These are phyloP conservation scores for Tubulanus polymorphus DNA, from an alignment of 2,888 invertebrate genomes.

Conservation along the genomic window DNA sequence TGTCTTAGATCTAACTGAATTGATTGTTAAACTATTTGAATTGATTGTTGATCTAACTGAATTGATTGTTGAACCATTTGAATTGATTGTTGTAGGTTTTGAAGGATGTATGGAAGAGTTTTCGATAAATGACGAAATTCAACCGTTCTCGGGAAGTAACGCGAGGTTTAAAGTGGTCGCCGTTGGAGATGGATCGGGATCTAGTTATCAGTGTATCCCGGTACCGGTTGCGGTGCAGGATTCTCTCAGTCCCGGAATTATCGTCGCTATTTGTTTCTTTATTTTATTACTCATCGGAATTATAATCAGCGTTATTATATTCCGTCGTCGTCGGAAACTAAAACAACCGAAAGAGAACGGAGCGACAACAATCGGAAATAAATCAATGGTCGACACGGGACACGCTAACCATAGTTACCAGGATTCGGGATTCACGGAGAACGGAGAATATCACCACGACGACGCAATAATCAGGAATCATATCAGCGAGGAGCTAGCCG, in stretches of 20 bases:
- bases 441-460: slow-evolving; percentile 34
- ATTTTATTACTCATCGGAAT: slow-evolving; percentile 60
- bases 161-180: slow-evolving; percentile 39
- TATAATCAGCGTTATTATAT: slow-evolving; percentile 69
- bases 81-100: slow-evolving; percentile 59
- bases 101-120: slow-evolving; percentile 88
- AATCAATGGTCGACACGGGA: slow-evolving; percentile 18
- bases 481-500: slow-evolving; percentile 78
- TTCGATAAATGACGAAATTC: slow-evolving; percentile 80
- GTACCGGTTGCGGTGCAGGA: slow-evolving; percentile 71
- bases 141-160: slow-evolving; percentile 84
- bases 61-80: slow-evolving; percentile 1
- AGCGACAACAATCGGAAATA: slow-evolving; percentile 16
- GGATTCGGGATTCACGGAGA: slow-evolving; percentile 38
- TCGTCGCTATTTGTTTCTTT: slow-evolving; percentile 90
- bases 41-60: neutral
- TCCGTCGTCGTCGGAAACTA: slow-evolving; percentile 81
- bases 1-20: neutral
- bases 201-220: slow-evolving; percentile 27
- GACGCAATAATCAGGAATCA: slow-evolving; percentile 61
- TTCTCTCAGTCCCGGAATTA: slow-evolving; percentile 87
- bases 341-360: slow-evolving; percentile 59
- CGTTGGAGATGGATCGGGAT: slow-evolving; percentile 25
- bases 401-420: slow-evolving; percentile 17
- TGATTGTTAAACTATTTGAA: neutral